Base-by-base conservation (phyloP, 2,888 invertebrate genomes). In the Clivina fossor region DNA sequence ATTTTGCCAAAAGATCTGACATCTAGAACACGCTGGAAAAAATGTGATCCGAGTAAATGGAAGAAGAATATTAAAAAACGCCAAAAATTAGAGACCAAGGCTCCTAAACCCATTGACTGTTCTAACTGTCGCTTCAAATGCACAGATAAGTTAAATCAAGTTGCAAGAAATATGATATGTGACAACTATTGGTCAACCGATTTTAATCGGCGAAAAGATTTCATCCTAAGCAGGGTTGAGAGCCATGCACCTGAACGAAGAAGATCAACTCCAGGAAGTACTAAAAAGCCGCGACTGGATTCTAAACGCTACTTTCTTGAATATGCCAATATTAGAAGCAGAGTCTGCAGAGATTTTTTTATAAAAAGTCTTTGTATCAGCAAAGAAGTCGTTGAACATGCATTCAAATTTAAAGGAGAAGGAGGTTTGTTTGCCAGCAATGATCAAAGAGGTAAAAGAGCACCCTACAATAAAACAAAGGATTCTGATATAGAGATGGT, bases 401-500 rank as follows among this genome's bases (percentile, higher is more conserved):
- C 60, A 2, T 60, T 64, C 32, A 53, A 54, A 15, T n/a, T 58
- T 32, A 59, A 49, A 30, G 57, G 58, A 9, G 57, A 57, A 16
- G 46, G 43, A 13, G 56, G 59, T 11, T 9, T 57, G 26, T 64
- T 60, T 58, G 8, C 37, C 2, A 58, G 57, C 26, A 38, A 56
- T 7, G 63, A 62, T 32, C 50, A 59, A 46, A 26, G 61, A 22
- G 63, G 62, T 13, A 58, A 53, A 20, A 46, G 57, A n/a, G 50
- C 46, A 38, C 60, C 62, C 4, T 18, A 37, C 15, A 64, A 63
- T 57, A 61, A 62, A 59, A 63, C 60, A 7, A 54, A 53, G 33
- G 37, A 38, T 24, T 57, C 18, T 28, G 60, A 30, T 30, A 30
- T 30, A n/a, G 30, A 30, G 13, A n/a, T 30, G n/a, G 30, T 30